phyloP scores from a whole-genome alignment of 2,797 vertebrate genomes.

The Euthynnus affinis region DNA sequence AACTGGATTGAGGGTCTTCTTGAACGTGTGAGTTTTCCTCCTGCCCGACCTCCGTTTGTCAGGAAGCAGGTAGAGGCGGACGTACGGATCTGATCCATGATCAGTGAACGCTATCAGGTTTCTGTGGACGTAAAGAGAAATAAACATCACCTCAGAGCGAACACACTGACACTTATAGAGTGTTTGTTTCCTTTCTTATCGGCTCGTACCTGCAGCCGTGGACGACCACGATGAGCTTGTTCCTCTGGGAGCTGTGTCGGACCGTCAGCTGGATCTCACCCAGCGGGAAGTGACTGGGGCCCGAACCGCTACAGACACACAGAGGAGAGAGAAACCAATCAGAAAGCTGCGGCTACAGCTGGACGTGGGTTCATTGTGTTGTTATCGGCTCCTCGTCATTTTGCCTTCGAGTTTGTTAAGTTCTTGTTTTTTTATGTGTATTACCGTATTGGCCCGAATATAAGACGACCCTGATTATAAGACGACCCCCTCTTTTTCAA shows the following conservation, averaged over 20 bases:
- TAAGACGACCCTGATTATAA: too few relatives aligned
- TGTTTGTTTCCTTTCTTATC: fast-evolving
- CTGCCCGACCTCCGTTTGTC: slow-evolving; percentile 95
- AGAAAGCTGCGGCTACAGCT: neutral
- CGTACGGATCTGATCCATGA: slow-evolving; percentile 94
- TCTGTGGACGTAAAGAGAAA: slow-evolving; percentile 73
- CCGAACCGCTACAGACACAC: slow-evolving; percentile 86
- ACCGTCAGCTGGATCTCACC: slow-evolving; percentile 95
- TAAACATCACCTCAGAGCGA: neutral
- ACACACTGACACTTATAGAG: neutral
- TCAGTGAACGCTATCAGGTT: slow-evolving; percentile 95
- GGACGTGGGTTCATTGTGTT: too few relatives aligned
- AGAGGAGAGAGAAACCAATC: neutral
- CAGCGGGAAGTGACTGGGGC: slow-evolving; percentile 88
- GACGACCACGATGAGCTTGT: slow-evolving; percentile 95
- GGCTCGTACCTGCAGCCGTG: slow-evolving; percentile 91
- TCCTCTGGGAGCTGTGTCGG: slow-evolving; percentile 94
- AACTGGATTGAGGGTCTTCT: slow-evolving; percentile 93
- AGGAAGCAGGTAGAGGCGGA: slow-evolving; percentile 95
- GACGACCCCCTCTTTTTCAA: too few relatives aligned
- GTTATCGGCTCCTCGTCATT: too few relatives aligned
- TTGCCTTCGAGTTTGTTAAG: too few relatives aligned
- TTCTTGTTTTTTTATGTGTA: too few relatives aligned
- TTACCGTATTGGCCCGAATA: too few relatives aligned
- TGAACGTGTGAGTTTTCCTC: slow-evolving; percentile 94